phyloP scores from a whole-genome alignment of 2,797 vertebrate genomes.

The Acanthopagrus latus region DNA sequence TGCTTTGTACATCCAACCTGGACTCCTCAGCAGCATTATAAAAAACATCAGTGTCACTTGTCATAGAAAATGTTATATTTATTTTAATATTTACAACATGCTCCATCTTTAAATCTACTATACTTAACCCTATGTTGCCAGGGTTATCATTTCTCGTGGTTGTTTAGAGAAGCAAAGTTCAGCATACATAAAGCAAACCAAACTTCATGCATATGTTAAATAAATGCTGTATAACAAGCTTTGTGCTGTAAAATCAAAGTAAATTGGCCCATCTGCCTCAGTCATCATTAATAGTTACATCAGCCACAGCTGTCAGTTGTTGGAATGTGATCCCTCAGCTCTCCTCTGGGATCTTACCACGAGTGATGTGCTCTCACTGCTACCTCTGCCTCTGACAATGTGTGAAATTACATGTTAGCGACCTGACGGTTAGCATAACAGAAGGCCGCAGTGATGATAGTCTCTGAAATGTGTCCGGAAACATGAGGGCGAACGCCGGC shows the following conservation, averaged over 20 bases:
- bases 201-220: not conserved
- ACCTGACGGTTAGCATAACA: constrained; percentile 29
- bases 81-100: too few relatives aligned
- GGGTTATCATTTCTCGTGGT: not conserved
- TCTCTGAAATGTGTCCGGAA: not conserved
- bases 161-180: not conserved
- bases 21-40: too few relatives aligned
- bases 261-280: not conserved
- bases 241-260: not conserved
- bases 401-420: constrained; percentile 44
- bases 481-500: not conserved
- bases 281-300: constrained; percentile 7
- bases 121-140: too few relatives aligned
- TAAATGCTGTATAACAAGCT: not conserved
- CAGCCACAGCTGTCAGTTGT: constrained; percentile 29
- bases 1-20: too few relatives aligned
- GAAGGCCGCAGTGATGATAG: not conserved
- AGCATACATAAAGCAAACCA: not conserved
- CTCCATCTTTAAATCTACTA: too few relatives aligned
- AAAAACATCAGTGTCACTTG: not conserved
- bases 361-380: not conserved
- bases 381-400: constrained; percentile 10
- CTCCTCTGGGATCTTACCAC: constrained; percentile 20
- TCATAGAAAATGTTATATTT: not conserved
- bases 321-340: constrained; percentile 17